These are phyloP conservation scores for Hydractinia echinata DNA, from an alignment of 30 jellyfish, hydroid and myxozoan genomes.

Conservation along the genomic window DNA sequence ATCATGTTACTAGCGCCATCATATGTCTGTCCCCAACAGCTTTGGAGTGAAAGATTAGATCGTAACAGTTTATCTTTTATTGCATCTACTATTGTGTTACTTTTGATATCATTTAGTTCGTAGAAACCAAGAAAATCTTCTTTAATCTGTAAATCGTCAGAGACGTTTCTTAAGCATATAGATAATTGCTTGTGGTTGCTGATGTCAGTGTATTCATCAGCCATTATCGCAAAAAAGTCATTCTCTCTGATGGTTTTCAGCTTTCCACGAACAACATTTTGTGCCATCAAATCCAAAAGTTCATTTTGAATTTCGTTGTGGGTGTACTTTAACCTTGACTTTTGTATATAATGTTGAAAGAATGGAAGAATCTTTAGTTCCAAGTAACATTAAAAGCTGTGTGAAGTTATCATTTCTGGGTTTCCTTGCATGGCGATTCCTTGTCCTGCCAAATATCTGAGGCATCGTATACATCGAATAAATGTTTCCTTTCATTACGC, in stretches of 20 bases:
- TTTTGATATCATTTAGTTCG: slow-evolving; percentile 2
- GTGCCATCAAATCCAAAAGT: too few relatives aligned
- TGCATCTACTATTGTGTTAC: slow-evolving; percentile 18
- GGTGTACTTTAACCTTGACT: not conserved
- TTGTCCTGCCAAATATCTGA: slow-evolving; percentile 3
- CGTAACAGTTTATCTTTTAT: slow-evolving; percentile 32
- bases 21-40: slow-evolving; percentile 41
- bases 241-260: too few relatives aligned
- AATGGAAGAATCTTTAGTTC: not conserved
- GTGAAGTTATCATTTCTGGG: not conserved
- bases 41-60: not conserved
- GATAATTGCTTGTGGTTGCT: slow-evolving; percentile 35
- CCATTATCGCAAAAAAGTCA: too few relatives aligned
- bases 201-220: too few relatives aligned
- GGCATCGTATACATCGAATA: not conserved
- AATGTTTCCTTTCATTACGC: not conserved
- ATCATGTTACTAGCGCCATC: slow-evolving; percentile 55
- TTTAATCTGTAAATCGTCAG: slow-evolving; percentile 21
- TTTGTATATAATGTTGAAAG: too few relatives aligned
- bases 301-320: slow-evolving; percentile 3
- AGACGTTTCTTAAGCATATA: slow-evolving; percentile 37
- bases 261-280: too few relatives aligned
- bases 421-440: slow-evolving; percentile 4
- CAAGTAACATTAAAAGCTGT: not conserved
- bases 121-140: slow-evolving; percentile 32